Conservation (phyloP, 2,888 invertebrate species). For the Euplagia quadripunctaria region DNA sequence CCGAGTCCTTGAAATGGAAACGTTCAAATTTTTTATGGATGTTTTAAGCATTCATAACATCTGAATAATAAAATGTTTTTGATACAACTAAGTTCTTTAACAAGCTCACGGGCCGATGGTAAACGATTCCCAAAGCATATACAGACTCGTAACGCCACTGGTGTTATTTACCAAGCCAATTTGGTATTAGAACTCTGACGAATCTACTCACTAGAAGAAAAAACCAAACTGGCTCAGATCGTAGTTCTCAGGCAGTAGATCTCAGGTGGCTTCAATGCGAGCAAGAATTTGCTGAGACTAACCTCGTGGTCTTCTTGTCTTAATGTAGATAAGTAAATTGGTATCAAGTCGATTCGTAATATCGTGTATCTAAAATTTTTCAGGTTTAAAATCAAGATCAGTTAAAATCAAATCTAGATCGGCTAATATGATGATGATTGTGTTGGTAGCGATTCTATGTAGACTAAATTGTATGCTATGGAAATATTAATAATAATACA, state of each 20-base stretch:
- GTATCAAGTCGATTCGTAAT: too few species aligned
- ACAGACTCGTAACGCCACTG: neutral
- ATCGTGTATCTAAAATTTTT: too few species aligned
- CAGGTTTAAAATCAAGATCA: neutral
- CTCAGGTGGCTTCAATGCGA: too few species aligned
- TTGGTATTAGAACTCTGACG: neutral
- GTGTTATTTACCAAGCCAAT: neutral
- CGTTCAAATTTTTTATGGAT: neutral
- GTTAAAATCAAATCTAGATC: neutral
- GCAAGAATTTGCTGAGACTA: too few species aligned
- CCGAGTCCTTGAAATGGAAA: neutral
- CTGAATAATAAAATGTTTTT: too few species aligned
- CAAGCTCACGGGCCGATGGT: neutral
- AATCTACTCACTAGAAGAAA: neutral
- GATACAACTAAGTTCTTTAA: neutral
- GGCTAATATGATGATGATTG: neutral
- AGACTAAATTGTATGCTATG: neutral
- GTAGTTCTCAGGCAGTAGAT: too few species aligned
- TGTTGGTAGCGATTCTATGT: neutral
- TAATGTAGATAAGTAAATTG: too few species aligned
- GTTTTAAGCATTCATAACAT: too few species aligned
- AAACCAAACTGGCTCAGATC: neutral
- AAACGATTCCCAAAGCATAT: neutral
- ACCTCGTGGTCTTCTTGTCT: too few species aligned
- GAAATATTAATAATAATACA: neutral